phyloP scores from a whole-genome alignment of 37 sponge, comb jelly and placozoan species.

The Ianthella basta region DNA sequence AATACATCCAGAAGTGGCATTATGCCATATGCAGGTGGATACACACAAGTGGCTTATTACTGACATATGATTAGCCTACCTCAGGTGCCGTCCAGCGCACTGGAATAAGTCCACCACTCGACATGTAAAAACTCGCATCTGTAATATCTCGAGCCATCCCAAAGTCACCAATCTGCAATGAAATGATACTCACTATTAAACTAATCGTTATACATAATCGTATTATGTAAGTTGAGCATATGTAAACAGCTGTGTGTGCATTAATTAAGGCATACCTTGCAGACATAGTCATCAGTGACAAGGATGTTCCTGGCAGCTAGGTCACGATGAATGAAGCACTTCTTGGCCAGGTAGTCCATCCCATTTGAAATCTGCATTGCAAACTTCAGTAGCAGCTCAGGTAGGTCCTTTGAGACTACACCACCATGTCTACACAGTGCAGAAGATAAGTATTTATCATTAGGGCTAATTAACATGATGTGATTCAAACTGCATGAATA shows the following conservation, averaged over 20 bases:
- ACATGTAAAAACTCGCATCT: constrained; percentile 9
- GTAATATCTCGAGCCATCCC: constrained; percentile 24
- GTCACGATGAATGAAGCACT: constrained; percentile 30
- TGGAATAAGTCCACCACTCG: constrained; percentile 24
- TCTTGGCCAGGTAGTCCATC: constrained; percentile 32
- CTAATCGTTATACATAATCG: too few relatives aligned
- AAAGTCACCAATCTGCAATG: constrained; percentile 22
- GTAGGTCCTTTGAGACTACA: background rate
- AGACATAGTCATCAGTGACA: constrained; percentile 8
- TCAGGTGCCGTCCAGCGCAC: constrained; percentile 39
- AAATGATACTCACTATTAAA: too few relatives aligned
- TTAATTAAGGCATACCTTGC: background rate
- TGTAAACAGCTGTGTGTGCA: too few relatives aligned
- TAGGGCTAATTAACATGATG: too few relatives aligned
- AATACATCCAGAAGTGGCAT: background rate
- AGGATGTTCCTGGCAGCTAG: constrained; percentile 23
- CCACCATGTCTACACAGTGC: too few relatives aligned
- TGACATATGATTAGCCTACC: background rate
- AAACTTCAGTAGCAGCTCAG: constrained; percentile 3
- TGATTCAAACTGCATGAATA: too few relatives aligned
- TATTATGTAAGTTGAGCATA: too few relatives aligned
- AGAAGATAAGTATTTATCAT: too few relatives aligned
- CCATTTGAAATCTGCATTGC: constrained; percentile 19
- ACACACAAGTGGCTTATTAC: background rate
- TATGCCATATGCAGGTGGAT: background rate